Percentiles rank a stretch among this genome's conserved stretches.
phyloP scores from a whole-genome alignment of 2,888 invertebrate species.

The Tinea semifulvella region DNA sequence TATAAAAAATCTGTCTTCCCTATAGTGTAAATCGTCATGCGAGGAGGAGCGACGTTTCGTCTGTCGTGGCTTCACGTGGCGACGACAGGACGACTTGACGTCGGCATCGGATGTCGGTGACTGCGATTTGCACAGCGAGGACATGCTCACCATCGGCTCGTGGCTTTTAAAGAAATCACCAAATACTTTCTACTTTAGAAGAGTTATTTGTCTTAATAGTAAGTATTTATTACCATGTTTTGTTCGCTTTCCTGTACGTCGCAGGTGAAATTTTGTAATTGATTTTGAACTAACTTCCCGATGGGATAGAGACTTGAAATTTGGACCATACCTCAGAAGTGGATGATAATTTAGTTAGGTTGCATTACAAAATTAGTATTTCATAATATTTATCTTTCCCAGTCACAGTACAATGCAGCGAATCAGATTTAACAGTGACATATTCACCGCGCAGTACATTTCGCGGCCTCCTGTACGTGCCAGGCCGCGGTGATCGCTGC shows the following conservation, averaged over 20 bases:
- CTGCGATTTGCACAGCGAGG: constrained; percentile 83
- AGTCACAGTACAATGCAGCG: constrained; percentile 85
- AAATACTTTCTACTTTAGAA: constrained; percentile 77
- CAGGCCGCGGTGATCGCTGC: constrained; percentile 79
- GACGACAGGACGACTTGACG: constrained; percentile 20
- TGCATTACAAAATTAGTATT: background rate
- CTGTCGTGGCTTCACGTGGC: constrained; percentile 76
- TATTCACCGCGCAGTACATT: constrained; percentile 70
- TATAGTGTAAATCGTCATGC: constrained; percentile 69
- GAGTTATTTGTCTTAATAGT: constrained; percentile 87
- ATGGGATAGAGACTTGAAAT: too few relatives aligned
- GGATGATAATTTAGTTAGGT: too few relatives aligned
- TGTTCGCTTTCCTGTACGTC: too few relatives aligned
- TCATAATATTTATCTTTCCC: constrained; percentile 17
- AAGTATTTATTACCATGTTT: too few relatives aligned
- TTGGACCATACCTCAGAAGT: too few relatives aligned
- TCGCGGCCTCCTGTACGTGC: constrained; percentile 81
- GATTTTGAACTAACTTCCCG: too few relatives aligned
- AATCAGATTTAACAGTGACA: constrained; percentile 72
- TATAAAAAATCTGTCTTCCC: background rate
- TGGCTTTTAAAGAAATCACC: constrained; percentile 68
- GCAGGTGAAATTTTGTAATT: too few relatives aligned
- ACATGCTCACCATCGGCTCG: constrained; percentile 81
- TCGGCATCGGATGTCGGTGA: constrained; percentile 25
- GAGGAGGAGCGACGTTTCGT: constrained; percentile 71